Evolutionary conservation across 2,113 vertebrate genomes (phyloP).

Genomic region (Syngnathus floridae): DNA sequence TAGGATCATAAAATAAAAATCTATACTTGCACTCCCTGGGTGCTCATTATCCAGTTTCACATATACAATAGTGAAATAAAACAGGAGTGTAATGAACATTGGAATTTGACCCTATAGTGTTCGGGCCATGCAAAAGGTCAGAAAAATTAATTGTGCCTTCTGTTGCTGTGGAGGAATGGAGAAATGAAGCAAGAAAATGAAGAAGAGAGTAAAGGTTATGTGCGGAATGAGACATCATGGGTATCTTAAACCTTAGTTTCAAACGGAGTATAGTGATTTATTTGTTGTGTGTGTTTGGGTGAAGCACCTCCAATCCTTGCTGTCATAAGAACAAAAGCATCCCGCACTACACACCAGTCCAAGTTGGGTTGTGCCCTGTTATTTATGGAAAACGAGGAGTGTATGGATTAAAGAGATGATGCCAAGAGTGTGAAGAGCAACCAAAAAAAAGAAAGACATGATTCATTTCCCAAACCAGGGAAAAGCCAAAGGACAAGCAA

Average conservation of each 20-base stretch:
- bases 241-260: constrained; percentile 33
- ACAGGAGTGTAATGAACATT: constrained; percentile 51
- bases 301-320: constrained; percentile 50
- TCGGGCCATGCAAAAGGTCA: constrained; percentile 54
- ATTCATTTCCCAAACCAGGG: constrained; percentile 58
- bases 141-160: constrained; percentile 62
- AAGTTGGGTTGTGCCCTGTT: constrained; percentile 48
- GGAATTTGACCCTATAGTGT: constrained; percentile 56
- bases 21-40: constrained; percentile 56
- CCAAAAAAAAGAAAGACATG: constrained; percentile 37
- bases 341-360: constrained; percentile 42
- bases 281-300: constrained; percentile 12
- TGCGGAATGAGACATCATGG: constrained; percentile 31
- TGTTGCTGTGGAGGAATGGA: constrained; percentile 20
- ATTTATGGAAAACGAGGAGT: constrained; percentile 63
- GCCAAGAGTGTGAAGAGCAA: constrained; percentile 55
- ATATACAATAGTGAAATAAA: constrained; percentile 59
- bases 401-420: constrained; percentile 63
- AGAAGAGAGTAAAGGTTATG: constrained; percentile 31
- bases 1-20: constrained; percentile 59
- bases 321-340: constrained; percentile 60
- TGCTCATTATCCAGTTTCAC: constrained; percentile 60
- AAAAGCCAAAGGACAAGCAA: constrained; percentile 61
- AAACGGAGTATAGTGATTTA: background rate
- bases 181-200: constrained; percentile 1